A percentile compares a stretch with the other conserved stretches of the same genome.
Evolutionary conservation across 2,797 vertebrate species (phyloP).

Genomic region (Sebastes kiyomatsui): DNA sequence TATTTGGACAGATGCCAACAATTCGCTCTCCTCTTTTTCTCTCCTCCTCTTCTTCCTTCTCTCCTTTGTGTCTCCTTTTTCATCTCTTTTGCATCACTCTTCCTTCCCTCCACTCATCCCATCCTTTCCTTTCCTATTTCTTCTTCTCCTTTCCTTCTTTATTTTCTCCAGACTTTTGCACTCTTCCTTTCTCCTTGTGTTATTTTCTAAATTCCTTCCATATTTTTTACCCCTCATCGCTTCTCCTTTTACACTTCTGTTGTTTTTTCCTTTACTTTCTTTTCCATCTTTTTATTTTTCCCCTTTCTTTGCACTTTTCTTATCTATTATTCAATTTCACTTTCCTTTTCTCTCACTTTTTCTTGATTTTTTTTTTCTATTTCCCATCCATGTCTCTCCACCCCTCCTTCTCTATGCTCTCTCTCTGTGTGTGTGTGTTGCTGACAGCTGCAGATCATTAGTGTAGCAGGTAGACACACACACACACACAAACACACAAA

Average conservation of each 20-base stretch:
- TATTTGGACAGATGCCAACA: slow-evolving; percentile 52
- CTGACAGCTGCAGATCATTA: slow-evolving; percentile 82
- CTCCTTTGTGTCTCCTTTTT: slow-evolving; percentile 38
- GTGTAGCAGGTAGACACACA: slow-evolving; percentile 69
- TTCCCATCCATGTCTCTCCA: neutral
- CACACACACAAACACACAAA: slow-evolving; percentile 32
- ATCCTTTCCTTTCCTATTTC: neutral
- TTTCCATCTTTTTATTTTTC: neutral
- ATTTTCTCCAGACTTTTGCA: neutral
- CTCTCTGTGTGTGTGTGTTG: slow-evolving; percentile 22
- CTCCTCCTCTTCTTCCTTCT: slow-evolving; percentile 24
- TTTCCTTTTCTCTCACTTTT: neutral
- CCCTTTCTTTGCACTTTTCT: too few species aligned
- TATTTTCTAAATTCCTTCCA: neutral
- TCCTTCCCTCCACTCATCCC: neutral
- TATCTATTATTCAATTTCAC: neutral
- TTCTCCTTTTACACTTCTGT: neutral
- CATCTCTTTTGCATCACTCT: neutral
- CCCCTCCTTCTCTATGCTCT: neutral
- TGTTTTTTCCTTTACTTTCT: neutral
- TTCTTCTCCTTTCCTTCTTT: neutral
- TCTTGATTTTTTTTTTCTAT: too few species aligned
- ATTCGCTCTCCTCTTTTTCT: slow-evolving; percentile 28
- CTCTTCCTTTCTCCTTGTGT: neutral
- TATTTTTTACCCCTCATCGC: neutral